These are phyloP conservation scores for Heliconius ethilla DNA, from an alignment of 2,888 invertebrate genomes.

Conservation along the genomic window DNA sequence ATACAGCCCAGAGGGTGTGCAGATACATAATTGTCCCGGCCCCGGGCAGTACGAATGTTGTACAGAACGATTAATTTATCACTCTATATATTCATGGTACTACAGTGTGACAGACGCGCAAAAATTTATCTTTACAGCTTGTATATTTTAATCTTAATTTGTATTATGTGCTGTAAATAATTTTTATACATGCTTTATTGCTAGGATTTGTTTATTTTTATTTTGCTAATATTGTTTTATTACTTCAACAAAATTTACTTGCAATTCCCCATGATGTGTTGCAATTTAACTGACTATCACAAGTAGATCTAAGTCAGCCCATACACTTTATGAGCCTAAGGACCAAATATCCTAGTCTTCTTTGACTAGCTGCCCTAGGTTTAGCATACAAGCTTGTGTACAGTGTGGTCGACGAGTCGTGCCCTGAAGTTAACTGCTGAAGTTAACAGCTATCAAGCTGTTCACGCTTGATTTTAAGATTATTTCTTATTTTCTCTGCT, in stretches of 20 bases:
- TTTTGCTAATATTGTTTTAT: not conserved
- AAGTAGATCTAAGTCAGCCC: constrained; percentile 5
- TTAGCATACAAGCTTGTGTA: constrained; percentile 28
- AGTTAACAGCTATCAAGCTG: no score
- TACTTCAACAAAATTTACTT: not conserved
- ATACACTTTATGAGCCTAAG: not conserved
- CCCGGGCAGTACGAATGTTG: constrained; percentile 39
- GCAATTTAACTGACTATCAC: not conserved
- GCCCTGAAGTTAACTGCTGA: not conserved
- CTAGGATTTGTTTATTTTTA: not conserved
- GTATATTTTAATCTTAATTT: constrained; percentile 31
- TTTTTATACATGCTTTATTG: not conserved
- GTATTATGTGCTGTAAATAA: constrained; percentile 2
- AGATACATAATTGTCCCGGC: constrained; percentile 28
- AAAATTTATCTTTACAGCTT: constrained; percentile 39
- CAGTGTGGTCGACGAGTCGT: not conserved
- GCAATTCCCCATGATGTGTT: constrained; percentile 8
- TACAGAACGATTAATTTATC: constrained; percentile 43
- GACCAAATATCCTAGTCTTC: constrained; percentile 32
- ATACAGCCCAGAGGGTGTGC: constrained; percentile 36
- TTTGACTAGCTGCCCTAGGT: constrained; percentile 32
- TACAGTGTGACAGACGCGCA: constrained; percentile 40
- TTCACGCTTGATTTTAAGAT: no score
- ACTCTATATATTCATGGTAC: constrained; percentile 29
- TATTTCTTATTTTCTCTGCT: no score